Percentiles rank a stretch among this genome's conserved stretches.
Evolutionary conservation across 2,113 vertebrate genomes (phyloP).

Genomic region (Neolamprologus fasciatus): DNA sequence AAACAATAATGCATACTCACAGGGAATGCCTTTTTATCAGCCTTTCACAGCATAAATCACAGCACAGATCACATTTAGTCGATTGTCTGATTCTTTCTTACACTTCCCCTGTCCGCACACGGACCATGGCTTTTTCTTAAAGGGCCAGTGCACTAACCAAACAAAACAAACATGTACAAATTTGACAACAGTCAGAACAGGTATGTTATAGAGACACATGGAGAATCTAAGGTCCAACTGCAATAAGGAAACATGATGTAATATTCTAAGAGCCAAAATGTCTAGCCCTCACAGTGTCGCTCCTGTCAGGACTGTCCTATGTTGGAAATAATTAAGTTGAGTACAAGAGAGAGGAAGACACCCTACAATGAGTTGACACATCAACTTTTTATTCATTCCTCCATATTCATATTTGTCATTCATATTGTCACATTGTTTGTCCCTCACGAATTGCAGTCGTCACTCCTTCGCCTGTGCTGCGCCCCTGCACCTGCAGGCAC

Average conservation of each 20-base stretch:
- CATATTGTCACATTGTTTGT: background rate
- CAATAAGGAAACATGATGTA: background rate
- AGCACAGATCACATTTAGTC: no score
- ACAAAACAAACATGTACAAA: no score
- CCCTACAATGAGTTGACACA: background rate
- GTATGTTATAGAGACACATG: background rate
- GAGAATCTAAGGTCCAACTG: background rate
- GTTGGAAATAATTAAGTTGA: background rate
- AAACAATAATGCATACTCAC: no score
- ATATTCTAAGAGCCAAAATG: background rate
- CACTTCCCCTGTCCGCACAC: no score
- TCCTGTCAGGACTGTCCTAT: background rate
- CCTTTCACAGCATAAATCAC: no score
- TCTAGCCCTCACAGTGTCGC: accelerated
- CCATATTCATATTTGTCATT: background rate
- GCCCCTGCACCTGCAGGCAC: no score
- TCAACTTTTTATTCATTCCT: accelerated
- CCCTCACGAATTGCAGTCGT: accelerated
- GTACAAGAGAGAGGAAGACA: background rate
- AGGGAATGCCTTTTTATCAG: no score
- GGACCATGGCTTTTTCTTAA: no score
- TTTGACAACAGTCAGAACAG: background rate
- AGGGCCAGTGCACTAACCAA: no score
- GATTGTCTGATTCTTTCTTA: no score
- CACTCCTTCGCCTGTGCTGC: accelerated